Conservation (phyloP, 2,888 invertebrate genomes). For the Drosophila lutescens region DNA sequence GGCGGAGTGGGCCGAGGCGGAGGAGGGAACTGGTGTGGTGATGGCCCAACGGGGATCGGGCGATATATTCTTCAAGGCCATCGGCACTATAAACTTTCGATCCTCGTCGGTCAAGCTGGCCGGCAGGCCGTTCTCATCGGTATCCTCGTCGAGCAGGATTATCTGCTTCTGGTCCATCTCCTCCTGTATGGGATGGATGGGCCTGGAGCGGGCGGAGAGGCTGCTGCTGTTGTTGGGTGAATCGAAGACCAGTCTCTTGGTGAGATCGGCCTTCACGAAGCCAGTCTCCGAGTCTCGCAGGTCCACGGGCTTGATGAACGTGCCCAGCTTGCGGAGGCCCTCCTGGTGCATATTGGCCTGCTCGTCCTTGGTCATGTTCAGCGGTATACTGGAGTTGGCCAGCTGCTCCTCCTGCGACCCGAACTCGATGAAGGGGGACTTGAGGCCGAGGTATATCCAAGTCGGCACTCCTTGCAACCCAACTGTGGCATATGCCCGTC, state of each 20-base stretch:
- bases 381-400: conserved; percentile 1
- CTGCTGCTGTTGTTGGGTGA: not conserved
- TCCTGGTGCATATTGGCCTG: conserved; percentile 84
- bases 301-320: conserved; percentile 83
- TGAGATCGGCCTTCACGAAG: conserved; percentile 80
- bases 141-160: conserved; percentile 83
- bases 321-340: conserved; percentile 82
- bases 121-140: conserved; percentile 82
- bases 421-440: conserved; percentile 4
- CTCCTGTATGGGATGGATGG: conserved; percentile 34
- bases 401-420: not conserved
- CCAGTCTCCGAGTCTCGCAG: conserved; percentile 82
- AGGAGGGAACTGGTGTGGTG: not conserved
- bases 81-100: conserved; percentile 4
- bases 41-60: conserved; percentile 1
- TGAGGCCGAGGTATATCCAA: conserved; percentile 78
- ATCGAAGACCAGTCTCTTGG: conserved; percentile 1
- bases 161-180: conserved; percentile 84
- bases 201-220: not conserved
- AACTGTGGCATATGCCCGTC: not conserved
- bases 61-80: conserved; percentile 2
- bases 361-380: conserved; percentile 82
- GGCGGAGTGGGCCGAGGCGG: no score
- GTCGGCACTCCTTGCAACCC: conserved; percentile 6
- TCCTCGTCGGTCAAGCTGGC: conserved; percentile 72